A percentile compares a stretch with the other conserved stretches of the same genome.
These are phyloP conservation scores for Hemicentrotus pulcherrimus DNA, from an alignment of 35 echinoderm and acorn worm species.

Conservation along the genomic window DNA sequence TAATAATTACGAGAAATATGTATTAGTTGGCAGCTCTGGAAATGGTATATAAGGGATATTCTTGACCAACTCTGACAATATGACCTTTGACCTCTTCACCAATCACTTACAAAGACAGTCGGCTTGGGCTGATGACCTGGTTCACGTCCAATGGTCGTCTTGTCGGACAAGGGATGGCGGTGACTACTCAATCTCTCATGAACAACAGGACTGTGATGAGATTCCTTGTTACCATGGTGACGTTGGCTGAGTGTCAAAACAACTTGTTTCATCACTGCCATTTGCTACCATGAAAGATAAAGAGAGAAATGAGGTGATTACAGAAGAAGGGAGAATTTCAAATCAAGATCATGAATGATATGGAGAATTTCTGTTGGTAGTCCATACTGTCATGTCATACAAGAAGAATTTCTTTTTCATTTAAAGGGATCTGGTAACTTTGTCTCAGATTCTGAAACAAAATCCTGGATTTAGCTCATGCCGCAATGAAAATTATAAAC, in stretches of 20 bases:
- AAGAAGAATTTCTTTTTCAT: background rate
- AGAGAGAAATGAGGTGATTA: background rate
- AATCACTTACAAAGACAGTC: conserved; percentile 76
- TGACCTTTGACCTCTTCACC: background rate
- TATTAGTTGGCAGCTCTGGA: background rate
- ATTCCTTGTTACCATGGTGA: conserved; percentile 31
- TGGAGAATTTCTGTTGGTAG: background rate
- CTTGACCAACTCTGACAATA: background rate
- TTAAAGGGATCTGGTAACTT: no score
- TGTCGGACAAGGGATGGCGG: conserved; percentile 11
- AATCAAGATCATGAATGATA: background rate
- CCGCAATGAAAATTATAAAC: no score
- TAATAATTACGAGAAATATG: background rate
- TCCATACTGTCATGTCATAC: background rate
- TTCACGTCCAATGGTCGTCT: conserved; percentile 1
- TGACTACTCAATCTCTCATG: conserved; percentile 50
- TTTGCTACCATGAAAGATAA: conserved; percentile 64
- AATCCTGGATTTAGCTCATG: no score
- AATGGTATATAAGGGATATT: background rate
- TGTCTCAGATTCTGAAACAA: no score
- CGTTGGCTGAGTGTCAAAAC: conserved; percentile 72
- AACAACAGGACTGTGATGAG: conserved; percentile 47
- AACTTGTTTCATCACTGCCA: conserved; percentile 94
- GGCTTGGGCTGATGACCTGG: conserved; percentile 49
- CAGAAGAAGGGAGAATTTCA: background rate